Base-by-base conservation (phyloP, 2,888 invertebrate species). In the Trissoscelio sp. region DNA sequence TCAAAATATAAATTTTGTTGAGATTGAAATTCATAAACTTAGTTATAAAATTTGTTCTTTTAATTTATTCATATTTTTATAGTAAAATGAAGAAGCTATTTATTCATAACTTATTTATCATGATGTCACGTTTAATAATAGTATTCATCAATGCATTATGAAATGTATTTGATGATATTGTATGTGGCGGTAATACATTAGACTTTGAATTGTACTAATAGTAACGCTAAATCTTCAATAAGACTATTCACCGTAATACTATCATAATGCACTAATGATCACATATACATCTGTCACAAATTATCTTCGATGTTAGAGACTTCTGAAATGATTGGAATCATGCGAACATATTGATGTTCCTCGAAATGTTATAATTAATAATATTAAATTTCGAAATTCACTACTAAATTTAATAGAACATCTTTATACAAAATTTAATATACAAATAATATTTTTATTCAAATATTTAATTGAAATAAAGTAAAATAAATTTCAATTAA, bases 261-360 rank as follows among this genome's bases (percentile, higher is more conserved):
- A 20, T 57, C 37, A 62, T 62, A 28, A 24, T 44, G 58, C 37
- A 58, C 24, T 58, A 58, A 58, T 58, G 58, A 20, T 57, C 57
- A 20, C 37, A 39, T 39, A 20, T 24, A 58, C 58, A 42, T 22
- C 14, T 39, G 42, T 39, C 24, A 20, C 24, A 58, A 39, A 39
- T 58, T 58, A 58, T 39, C 12, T 42, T 42, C 24, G 7, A 42
- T 22, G 16, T 37, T 57, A n/a, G 22, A 48, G 22, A 22, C n/a
- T 48, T 48, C 22, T n/a, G 22, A 48, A 28, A 24, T 51, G 14
- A 14, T 9, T 31, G 16, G 14, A 28, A 53, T 53, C 5, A 51
- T 20, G 51, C 1, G 12, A 24, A 51, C 11, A 37, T 28, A 37
- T 37, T 37, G 2, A 37, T 37, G 37, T 9, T 11, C 3, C 37